A percentile compares a stretch with the other conserved stretches of the same genome.
These are phyloP conservation scores for Caloenas nicobarica DNA, from an alignment of 2,113 vertebrate genomes.

Conservation along the genomic window DNA sequence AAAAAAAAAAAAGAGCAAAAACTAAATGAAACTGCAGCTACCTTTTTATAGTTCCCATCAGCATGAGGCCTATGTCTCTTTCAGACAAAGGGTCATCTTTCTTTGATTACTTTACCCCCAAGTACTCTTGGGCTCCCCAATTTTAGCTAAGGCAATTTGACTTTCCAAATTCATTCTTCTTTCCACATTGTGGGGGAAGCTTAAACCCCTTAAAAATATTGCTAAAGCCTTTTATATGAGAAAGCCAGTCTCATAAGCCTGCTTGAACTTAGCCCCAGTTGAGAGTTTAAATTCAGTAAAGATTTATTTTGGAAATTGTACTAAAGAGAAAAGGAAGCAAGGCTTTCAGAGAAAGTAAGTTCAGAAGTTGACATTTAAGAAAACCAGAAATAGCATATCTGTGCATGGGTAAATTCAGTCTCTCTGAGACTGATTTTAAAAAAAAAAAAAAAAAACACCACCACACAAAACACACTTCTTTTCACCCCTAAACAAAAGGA, in stretches of 20 bases:
- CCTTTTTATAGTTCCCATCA: background rate
- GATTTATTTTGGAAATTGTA: background rate
- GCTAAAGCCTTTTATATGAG: background rate
- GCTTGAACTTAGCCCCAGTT: background rate
- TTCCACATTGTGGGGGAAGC: background rate
- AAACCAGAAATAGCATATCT: background rate
- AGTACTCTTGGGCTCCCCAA: background rate
- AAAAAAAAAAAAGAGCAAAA: background rate
- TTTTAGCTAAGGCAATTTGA: background rate
- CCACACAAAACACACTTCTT: too few relatives aligned
- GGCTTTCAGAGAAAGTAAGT: background rate
- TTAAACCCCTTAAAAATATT: background rate
- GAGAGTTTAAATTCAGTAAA: slow-evolving; percentile 3
- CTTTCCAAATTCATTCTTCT: background rate
- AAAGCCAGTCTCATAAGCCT: background rate
- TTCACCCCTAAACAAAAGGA: background rate
- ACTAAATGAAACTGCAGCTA: background rate
- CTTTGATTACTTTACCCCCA: background rate
- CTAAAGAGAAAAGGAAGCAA: background rate
- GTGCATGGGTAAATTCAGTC: background rate
- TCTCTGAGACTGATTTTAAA: background rate
- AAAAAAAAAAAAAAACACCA: background rate
- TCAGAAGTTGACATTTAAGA: background rate
- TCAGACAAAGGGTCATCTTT: background rate
- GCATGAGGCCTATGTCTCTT: background rate